Evolutionary conservation across 2,797 vertebrate species (phyloP).

Genomic region (Neopelma chrysocephalum): DNA sequence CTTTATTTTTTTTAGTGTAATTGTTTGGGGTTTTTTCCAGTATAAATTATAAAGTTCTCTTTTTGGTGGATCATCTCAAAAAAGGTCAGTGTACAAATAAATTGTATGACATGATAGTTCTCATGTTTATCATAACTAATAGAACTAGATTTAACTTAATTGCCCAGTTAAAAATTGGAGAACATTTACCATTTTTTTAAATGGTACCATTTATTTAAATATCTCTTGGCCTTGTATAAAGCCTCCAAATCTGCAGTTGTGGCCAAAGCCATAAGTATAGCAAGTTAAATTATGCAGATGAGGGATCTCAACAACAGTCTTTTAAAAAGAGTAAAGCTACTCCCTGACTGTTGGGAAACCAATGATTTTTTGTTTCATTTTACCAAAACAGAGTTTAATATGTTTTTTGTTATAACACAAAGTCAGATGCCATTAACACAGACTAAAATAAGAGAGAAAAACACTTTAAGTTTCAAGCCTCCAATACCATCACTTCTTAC

Average conservation of each 20-base stretch:
- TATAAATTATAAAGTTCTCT: background rate
- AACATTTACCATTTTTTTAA: background rate
- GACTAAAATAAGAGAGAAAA: background rate
- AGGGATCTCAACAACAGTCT: background rate
- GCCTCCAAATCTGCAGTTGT: background rate
- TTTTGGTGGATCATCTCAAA: background rate
- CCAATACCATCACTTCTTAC: background rate
- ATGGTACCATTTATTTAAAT: background rate
- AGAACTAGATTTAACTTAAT: background rate
- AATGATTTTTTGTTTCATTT: background rate
- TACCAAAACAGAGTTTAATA: background rate
- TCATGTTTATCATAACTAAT: background rate
- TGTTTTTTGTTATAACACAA: background rate
- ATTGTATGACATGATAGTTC: background rate
- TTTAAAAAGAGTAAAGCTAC: background rate
- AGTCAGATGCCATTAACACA: background rate
- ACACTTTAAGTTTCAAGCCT: background rate
- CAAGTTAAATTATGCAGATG: background rate
- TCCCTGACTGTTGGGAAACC: background rate
- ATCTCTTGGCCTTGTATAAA: background rate
- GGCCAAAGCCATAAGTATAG: background rate
- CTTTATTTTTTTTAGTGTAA: background rate
- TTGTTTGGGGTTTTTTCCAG: rapidly evolving
- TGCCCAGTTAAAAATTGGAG: background rate
- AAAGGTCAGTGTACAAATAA: background rate